Percentiles rank a stretch among this genome's conserved stretches.
These are phyloP conservation scores for Promerops cafer DNA, from an alignment of 2,113 vertebrate genomes.

Conservation along the genomic window DNA sequence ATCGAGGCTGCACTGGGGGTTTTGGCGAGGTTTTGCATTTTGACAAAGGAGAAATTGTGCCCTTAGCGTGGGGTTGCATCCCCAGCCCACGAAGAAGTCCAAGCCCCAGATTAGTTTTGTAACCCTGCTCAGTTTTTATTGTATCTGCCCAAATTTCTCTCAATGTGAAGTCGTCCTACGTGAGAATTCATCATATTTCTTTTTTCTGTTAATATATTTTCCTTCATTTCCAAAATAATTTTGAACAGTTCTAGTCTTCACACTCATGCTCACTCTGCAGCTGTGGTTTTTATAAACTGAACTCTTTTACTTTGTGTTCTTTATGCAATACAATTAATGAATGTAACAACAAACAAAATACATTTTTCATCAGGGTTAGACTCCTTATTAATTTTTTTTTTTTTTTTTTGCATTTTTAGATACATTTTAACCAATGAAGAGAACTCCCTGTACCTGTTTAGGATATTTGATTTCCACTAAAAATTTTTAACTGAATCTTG, in stretches of 20 bases:
- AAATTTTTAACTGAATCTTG: neutral
- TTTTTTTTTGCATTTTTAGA: neutral
- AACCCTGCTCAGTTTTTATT: neutral
- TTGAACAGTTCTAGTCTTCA: neutral
- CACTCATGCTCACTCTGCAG: neutral
- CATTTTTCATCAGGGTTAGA: neutral
- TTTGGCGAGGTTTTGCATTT: neutral
- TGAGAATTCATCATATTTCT: neutral
- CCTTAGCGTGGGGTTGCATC: rapidly evolving
- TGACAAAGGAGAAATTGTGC: neutral
- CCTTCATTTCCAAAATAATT: neutral
- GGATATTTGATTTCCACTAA: neutral
- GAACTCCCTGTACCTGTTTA: neutral
- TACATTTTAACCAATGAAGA: neutral
- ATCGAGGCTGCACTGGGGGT: neutral
- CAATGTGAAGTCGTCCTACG: neutral
- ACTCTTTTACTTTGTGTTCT: neutral
- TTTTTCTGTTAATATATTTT: neutral
- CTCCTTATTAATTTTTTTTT: neutral
- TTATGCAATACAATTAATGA: neutral
- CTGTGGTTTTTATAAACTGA: neutral
- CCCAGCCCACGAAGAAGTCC: neutral
- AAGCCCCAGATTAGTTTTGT: neutral
- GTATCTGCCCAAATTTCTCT: neutral
- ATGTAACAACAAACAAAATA: neutral